These are phyloP conservation scores for Hanleya hanleyi DNA, from an alignment of 2,888 invertebrate genomes.

Conservation along the genomic window DNA sequence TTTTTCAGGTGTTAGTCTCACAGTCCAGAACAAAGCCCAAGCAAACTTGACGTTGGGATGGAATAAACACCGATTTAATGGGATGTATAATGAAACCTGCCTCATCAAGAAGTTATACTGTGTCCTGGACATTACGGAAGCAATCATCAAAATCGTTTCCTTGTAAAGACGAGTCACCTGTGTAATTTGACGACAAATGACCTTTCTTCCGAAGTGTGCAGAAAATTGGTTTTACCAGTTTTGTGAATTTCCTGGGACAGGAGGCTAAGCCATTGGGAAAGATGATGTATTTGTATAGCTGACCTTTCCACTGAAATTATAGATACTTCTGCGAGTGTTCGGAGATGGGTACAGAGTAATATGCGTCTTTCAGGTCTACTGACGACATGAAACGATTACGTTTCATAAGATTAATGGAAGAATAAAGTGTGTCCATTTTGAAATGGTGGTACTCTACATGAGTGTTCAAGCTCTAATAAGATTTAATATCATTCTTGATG, in stretches of 20 bases:
- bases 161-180: slow-evolving; percentile 6
- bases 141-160: not conserved
- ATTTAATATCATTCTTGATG: not conserved
- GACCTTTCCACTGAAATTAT: not conserved
- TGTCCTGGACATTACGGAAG: not conserved
- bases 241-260: slow-evolving; percentile 28
- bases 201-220: slow-evolving; percentile 24
- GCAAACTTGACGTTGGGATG: not conserved
- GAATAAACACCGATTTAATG: slow-evolving; percentile 8
- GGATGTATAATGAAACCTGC: slow-evolving; percentile 11
- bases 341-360: slow-evolving; percentile 5
- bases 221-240: slow-evolving; percentile 31
- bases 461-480: not conserved
- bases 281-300: slow-evolving; percentile 17
- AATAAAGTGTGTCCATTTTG: not conserved
- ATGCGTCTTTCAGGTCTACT: not conserved
- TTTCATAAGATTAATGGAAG: not conserved
- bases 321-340: slow-evolving; percentile 16
- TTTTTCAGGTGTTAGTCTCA: slow-evolving; percentile 9
- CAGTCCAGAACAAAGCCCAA: slow-evolving; percentile 15
- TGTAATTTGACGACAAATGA: not conserved
- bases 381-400: not conserved
- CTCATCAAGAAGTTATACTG: not conserved
- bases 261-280: slow-evolving; percentile 24
- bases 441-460: slow-evolving; percentile 2